A percentile compares a stretch with the other conserved stretches of the same genome.
phyloP scores from a whole-genome alignment of 2,113 vertebrate species.

The Epinephelus fuscoguttatus region DNA sequence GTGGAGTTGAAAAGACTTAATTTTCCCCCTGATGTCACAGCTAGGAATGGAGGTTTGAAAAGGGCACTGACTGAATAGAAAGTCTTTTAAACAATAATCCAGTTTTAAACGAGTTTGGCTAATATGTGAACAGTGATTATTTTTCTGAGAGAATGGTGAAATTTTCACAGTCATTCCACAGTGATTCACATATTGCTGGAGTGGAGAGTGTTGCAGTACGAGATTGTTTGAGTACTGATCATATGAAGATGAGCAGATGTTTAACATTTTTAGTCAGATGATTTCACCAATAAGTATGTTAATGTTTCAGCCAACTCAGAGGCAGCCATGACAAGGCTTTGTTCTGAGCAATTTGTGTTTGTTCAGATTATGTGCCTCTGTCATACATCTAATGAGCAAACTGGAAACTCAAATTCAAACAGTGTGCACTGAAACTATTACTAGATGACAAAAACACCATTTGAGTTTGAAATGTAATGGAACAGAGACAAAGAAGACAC shows the following conservation, averaged over 20 bases:
- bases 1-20: not conserved
- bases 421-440: not conserved
- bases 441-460: not conserved
- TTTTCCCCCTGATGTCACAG: not conserved
- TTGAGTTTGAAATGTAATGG: not conserved
- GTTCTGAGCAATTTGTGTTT: slow-evolving; percentile 5
- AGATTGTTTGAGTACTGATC: not conserved
- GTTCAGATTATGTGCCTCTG: not conserved
- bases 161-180: not conserved
- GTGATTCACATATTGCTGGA: not conserved
- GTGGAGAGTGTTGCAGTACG: not conserved
- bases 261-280: not conserved
- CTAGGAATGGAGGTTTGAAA: not conserved
- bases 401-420: not conserved
- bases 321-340: not conserved
- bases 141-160: not conserved
- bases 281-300: not conserved
- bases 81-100: not conserved
- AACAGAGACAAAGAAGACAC: not conserved
- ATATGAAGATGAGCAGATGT: not conserved
- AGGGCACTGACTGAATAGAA: not conserved
- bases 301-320: not conserved
- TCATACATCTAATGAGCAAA: slow-evolving; percentile 7
- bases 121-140: not conserved
- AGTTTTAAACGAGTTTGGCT: not conserved